Percentiles rank a stretch among this genome's conserved stretches.
Conservation (phyloP, 2,113 vertebrate genomes). For the Rhabdomys dilectus region DNA sequence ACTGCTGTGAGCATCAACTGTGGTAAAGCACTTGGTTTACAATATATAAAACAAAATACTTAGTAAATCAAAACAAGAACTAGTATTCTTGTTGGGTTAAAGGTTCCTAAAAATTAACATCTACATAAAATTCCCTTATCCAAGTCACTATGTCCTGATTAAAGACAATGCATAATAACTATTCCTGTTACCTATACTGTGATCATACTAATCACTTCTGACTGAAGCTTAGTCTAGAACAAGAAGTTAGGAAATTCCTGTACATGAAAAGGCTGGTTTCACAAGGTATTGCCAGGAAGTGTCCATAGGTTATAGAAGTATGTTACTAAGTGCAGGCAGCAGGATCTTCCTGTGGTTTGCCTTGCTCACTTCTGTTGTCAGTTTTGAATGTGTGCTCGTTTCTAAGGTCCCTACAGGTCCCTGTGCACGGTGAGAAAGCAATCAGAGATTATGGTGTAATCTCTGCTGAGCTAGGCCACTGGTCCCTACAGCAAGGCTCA, state of each 20-base stretch:
- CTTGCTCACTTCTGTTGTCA: constrained; percentile 64
- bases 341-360: constrained; percentile 75
- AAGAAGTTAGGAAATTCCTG: constrained; percentile 64
- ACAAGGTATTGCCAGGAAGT: constrained; percentile 73
- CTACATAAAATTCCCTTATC: neutral
- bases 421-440: constrained; percentile 43
- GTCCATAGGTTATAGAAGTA: constrained; percentile 36
- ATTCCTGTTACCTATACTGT: constrained; percentile 24
- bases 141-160: neutral
- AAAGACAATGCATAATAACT: constrained; percentile 40
- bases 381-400: constrained; percentile 54
- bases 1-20: neutral
- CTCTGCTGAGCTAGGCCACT: neutral
- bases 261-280: constrained; percentile 73
- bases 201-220: constrained; percentile 63
- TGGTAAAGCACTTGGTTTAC: constrained; percentile 2
- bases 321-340: constrained; percentile 59
- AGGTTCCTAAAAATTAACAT: constrained; percentile 36
- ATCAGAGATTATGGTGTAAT: constrained; percentile 9
- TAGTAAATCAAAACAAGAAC: neutral
- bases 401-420: neutral
- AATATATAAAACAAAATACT: neutral
- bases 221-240: constrained; percentile 54
- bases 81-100: neutral
- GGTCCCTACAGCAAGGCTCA: neutral